phyloP scores from a whole-genome alignment of 2,888 invertebrate genomes.

The Drosophila algonquin region DNA sequence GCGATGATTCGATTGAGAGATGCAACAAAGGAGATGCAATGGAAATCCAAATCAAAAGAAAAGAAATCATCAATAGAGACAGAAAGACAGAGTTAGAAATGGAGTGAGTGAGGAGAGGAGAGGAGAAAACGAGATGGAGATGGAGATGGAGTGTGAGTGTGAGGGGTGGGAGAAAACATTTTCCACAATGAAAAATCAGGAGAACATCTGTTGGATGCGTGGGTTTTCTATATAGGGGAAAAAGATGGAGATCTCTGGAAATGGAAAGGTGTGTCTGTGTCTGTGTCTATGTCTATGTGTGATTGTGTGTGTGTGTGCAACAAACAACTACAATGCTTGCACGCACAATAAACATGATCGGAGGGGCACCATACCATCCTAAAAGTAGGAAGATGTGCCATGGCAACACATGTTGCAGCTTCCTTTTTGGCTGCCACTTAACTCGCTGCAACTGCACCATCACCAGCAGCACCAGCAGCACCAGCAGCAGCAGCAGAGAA shows the following conservation, averaged over 20 bases:
- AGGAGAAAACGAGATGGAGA: conserved; percentile 9
- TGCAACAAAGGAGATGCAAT: conserved; percentile 43
- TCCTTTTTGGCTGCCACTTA: conserved; percentile 79
- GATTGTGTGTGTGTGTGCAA: not conserved
- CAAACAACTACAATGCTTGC: conserved; percentile 46
- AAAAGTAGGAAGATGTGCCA: conserved; percentile 31
- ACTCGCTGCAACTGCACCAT: conserved; percentile 56
- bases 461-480: conserved; percentile 47
- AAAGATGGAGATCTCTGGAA: conserved; percentile 25
- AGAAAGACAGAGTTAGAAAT: not conserved
- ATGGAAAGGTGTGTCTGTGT: conserved; percentile 66
- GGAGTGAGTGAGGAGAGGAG: conserved; percentile 48
- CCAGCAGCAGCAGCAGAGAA: conserved; percentile 9
- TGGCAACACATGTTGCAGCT: conserved; percentile 73
- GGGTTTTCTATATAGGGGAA: conserved; percentile 34
- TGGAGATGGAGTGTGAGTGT: not conserved
- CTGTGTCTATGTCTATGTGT: not conserved
- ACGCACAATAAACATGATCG: conserved; percentile 29
- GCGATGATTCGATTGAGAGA: conserved; percentile 45
- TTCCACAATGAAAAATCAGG: conserved; percentile 55
- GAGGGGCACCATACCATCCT: conserved; percentile 12
- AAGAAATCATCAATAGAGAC: conserved; percentile 30
- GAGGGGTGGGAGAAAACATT: conserved; percentile 45
- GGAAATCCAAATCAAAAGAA: conserved; percentile 45
- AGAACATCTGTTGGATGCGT: conserved; percentile 50